Conservation (phyloP, 2,797 vertebrate genomes). For the Clamator glandarius region DNA sequence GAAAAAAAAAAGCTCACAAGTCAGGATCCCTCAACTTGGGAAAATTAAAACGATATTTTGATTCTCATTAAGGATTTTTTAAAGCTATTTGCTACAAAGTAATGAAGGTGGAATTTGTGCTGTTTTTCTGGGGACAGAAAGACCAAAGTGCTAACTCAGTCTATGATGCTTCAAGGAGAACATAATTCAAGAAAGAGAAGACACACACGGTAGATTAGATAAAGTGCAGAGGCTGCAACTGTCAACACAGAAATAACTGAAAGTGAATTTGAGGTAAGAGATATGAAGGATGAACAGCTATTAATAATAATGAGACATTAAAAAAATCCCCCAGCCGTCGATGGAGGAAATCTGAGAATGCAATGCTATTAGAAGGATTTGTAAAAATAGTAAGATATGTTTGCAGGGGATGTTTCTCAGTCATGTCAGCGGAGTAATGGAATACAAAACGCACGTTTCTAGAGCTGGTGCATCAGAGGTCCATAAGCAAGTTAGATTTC, state of each 20-base stretch:
- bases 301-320: constrained; percentile 54
- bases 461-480: not conserved
- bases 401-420: constrained; percentile 19
- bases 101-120: not conserved
- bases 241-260: constrained; percentile 54
- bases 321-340: constrained; percentile 4
- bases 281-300: constrained; percentile 41
- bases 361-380: not conserved
- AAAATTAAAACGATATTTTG: not conserved
- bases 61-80: no score
- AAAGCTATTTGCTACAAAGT: not conserved
- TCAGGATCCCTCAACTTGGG: not conserved
- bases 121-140: not conserved
- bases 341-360: constrained; percentile 42
- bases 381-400: constrained; percentile 56
- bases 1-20: not conserved
- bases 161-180: not conserved
- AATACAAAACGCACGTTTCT: constrained; percentile 33
- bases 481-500: not conserved
- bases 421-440: not conserved
- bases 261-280: constrained; percentile 52
- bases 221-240: constrained; percentile 63
- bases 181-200: not conserved
- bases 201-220: not conserved
- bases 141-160: not conserved